phyloP scores from a whole-genome alignment of 2,888 invertebrate genomes.

The Abscondita cerata region DNA sequence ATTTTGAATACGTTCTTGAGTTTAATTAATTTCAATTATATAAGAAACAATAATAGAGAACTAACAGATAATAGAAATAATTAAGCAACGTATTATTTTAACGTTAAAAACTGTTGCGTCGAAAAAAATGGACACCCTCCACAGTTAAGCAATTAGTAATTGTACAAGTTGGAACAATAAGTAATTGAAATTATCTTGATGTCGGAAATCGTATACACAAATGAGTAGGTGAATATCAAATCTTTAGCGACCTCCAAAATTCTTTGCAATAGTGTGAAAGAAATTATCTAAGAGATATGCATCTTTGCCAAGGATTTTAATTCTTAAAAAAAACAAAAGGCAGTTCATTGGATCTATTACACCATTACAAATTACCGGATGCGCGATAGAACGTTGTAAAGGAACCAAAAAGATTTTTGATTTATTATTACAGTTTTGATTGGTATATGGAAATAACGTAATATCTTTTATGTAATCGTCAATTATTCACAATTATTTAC shows the following conservation, averaged over 20 bases:
- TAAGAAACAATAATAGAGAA: no score
- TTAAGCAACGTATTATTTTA: no score
- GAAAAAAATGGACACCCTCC: no score
- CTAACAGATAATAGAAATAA: no score
- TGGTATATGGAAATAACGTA: no score
- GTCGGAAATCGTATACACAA: constrained; percentile 31
- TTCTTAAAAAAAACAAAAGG: constrained; percentile 22
- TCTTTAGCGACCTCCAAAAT: constrained; percentile 21
- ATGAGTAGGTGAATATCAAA: constrained; percentile 26
- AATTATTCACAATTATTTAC: no score
- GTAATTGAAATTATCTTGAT: constrained; percentile 25
- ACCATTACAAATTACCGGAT: constrained; percentile 23
- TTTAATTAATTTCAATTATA: no score
- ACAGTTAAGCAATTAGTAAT: constrained; percentile 13
- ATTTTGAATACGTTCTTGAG: no score
- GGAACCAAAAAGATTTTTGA: neutral
- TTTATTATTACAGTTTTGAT: no score
- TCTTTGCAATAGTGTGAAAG: constrained; percentile 21
- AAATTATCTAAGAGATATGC: constrained; percentile 14
- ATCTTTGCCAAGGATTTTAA: constrained; percentile 21
- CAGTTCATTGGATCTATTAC: constrained; percentile 14
- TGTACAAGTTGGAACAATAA: constrained; percentile 23
- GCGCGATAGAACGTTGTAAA: constrained; percentile 2
- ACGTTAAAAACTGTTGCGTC: no score
- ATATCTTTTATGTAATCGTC: no score